Base-by-base conservation (phyloP, 1,140 invertebrate genomes). In the Papilio helenus region DNA sequence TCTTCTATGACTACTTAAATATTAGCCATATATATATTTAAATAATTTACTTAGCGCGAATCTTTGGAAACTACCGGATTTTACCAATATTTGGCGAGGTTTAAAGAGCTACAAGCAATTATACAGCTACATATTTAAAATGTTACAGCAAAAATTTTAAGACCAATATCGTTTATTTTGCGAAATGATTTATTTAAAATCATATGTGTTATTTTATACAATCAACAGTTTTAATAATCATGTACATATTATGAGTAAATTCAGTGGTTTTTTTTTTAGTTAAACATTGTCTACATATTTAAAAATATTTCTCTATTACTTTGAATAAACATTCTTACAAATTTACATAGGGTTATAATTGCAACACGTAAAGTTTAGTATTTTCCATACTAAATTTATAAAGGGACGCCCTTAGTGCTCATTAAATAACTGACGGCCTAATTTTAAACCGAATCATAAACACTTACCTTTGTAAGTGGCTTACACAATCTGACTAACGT, bases 1-100 rank as follows among this genome's bases (percentile, higher is more conserved):
- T 93, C 84, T 92, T 86, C 90, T 92, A 92, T 90, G 87, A 86
- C 68, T 34, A 81, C 83, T 87, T 88, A 88, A 68, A 61, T 71
- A 84, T 85, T 90, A 89, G 84, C 83, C 84, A 84, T 81, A 42
- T 86, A 76, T 88, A 83, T 81, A 82, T 82, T 79, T 77, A 80
- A 80, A 80, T 77, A 61, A 7, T 77, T 61, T 65, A 44, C 20
- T 61, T 61, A 65, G 29, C 55, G 76, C n/a, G 76, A 39, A 65
- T 44, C 55, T 39, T 44, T 65, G 18, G 29, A 44, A 20, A 42
- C 55, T 46, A 65, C 14, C 29, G 55, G 55, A 10, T 51, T 16
- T 51, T 34, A 55, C 46, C 73, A 76, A 76, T 29, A 42, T 77
- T 65, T 65, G 76, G 55, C 55, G 34, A 61, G n/a, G 55, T 34